Percentiles rank a stretch among this genome's conserved stretches.
Evolutionary conservation across 2,113 vertebrate species (phyloP).

Genomic region (Lucifuga dentata): DNA sequence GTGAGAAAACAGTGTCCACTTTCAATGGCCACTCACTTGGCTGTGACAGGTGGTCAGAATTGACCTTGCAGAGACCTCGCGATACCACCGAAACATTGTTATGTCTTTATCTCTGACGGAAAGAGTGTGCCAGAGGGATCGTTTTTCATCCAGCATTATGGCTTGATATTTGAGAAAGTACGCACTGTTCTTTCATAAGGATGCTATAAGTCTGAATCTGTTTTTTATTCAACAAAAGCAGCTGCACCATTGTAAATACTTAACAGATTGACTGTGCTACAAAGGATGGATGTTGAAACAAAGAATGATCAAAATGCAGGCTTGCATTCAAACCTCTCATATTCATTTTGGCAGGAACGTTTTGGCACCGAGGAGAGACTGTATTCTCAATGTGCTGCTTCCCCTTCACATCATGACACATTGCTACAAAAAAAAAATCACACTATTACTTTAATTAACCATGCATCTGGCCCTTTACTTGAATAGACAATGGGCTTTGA

Average conservation of each 20-base stretch:
- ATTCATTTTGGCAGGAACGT: constrained; percentile 46
- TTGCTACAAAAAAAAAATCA: constrained; percentile 29
- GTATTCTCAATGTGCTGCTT: constrained; percentile 33
- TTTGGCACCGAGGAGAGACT: constrained; percentile 43
- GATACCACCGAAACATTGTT: constrained; percentile 61
- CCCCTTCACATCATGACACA: constrained; percentile 26
- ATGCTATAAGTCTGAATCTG: constrained; percentile 34
- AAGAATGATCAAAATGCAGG: constrained; percentile 51
- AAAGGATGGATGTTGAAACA: constrained; percentile 41
- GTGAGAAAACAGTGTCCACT: constrained; percentile 21
- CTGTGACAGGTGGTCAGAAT: constrained; percentile 73
- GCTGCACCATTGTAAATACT: constrained; percentile 53
- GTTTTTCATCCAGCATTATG: constrained; percentile 54
- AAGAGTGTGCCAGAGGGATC: constrained; percentile 58
- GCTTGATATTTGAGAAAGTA: constrained; percentile 30
- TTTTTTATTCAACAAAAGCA: constrained; percentile 41
- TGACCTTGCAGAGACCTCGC: constrained; percentile 55
- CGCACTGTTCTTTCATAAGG: constrained; percentile 51
- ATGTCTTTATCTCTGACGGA: constrained; percentile 75
- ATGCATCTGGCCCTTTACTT: constrained; percentile 20
- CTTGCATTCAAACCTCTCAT: constrained; percentile 44
- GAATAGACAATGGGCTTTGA: constrained; percentile 9
- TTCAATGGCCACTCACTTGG: constrained; percentile 21
- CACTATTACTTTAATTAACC: constrained; percentile 3
- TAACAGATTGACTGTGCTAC: constrained; percentile 41